Evolutionary conservation across 2,113 vertebrate genomes (phyloP), one percentile per base, ranked within the genome.

Genomic region (Thalassarche chlororhynchos): DNA sequence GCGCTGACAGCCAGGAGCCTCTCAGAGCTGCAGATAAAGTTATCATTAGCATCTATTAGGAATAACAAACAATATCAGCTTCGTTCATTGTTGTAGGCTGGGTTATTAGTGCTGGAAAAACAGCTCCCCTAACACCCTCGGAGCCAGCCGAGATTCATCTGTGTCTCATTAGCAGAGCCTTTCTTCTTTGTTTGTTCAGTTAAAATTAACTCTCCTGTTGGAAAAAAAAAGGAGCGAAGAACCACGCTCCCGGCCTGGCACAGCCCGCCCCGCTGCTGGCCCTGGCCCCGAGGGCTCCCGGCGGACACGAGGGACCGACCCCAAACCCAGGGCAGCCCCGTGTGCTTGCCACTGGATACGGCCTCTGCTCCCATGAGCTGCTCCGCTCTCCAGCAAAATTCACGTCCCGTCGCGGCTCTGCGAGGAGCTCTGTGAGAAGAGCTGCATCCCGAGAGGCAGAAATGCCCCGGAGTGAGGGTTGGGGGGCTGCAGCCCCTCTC

Each of bases 101-200:
- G 75, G 77, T 77, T 84, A 40, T 90, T 84, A 90, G 79, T 8
- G 90, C 89, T 77, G 90, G 78, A 92, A 38, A 83, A 93, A 76
- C 92, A 86, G 86, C 88, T 96, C 95, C 96, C 96, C 15, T 17
- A 91, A 46, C 96, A 69, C 85, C 87, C 66, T 44, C 6, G 0
- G 38, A 91, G 85, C 87, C 93, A 42, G 82, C 54, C 2, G 16
- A 90, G 90, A 93, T 96, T 54, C 93, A 57, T 95, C 95, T 46
- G 89, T 12, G 95, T 92, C 96, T 96, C 93, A 54, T 93, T 95
- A 96, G 90, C 94, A 32, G 68, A 57, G 40, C 58, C 38, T 86
- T 26, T 70, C 84, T 74, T 25, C 87, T 49, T 61, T 60, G 57
- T 62, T 87, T 64, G 88, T 34, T 72, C 83, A 31, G 79, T 61